phyloP scores from a whole-genome alignment of 2,113 vertebrate species.

The Strigops habroptila region DNA sequence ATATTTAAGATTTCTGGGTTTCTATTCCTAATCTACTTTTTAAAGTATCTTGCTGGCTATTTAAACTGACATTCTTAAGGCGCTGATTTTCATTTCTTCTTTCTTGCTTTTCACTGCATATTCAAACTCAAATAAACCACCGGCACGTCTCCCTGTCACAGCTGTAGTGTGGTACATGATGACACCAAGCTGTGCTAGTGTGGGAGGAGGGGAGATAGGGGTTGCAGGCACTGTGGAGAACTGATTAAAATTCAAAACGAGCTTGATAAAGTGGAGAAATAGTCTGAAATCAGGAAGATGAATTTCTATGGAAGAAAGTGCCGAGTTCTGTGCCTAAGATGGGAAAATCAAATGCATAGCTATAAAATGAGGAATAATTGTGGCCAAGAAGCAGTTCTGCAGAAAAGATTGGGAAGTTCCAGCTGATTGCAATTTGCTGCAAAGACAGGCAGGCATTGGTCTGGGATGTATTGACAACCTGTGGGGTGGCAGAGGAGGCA shows the following conservation, averaged over 20 bases:
- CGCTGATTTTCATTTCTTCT: slow-evolving; percentile 24
- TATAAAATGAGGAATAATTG: slow-evolving; percentile 53
- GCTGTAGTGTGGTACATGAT: slow-evolving; percentile 44
- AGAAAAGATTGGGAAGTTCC: slow-evolving; percentile 4
- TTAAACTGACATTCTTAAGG: background rate
- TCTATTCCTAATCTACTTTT: background rate
- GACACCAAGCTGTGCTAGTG: slow-evolving; percentile 58
- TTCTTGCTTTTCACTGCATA: slow-evolving; percentile 23
- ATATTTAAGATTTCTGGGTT: background rate
- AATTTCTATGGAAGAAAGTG: slow-evolving; percentile 10
- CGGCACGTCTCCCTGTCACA: background rate
- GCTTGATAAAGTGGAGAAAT: slow-evolving; percentile 46
- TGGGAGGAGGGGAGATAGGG: slow-evolving; percentile 46
- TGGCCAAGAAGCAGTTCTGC: background rate
- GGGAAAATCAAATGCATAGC: slow-evolving; percentile 40
- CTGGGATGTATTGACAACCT: background rate
- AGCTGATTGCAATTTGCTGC: slow-evolving; percentile 53
- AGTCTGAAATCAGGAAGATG: slow-evolving; percentile 49
- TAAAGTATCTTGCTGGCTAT: background rate
- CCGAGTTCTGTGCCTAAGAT: background rate
- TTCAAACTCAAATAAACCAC: background rate
- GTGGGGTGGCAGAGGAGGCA: background rate
- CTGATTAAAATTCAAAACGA: slow-evolving; percentile 60
- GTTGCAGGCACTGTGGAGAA: slow-evolving; percentile 7
- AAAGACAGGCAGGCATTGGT: background rate